These are phyloP conservation scores for Ariopsis seemanni DNA, from an alignment of 2,113 vertebrate genomes.

Conservation along the genomic window DNA sequence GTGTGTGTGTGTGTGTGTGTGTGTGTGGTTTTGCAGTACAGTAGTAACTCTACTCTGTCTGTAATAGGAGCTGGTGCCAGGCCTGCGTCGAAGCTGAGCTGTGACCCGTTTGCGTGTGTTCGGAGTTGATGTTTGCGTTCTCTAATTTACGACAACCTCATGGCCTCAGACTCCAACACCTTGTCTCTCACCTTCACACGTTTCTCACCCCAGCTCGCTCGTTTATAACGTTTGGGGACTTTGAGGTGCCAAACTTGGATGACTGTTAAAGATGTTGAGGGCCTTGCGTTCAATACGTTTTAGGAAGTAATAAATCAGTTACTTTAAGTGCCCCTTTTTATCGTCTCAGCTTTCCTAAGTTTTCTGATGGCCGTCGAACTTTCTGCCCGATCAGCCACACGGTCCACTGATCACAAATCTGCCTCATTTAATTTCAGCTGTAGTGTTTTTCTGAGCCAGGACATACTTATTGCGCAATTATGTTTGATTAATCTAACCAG, in stretches of 20 bases:
- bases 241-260: not conserved
- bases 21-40: conserved; percentile 1
- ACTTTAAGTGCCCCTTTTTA: not conserved
- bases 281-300: not conserved
- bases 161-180: conserved; percentile 1
- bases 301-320: conserved; percentile 2
- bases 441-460: not conserved
- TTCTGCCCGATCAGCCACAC: not conserved
- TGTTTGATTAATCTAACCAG: not conserved
- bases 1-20: conserved; percentile 16
- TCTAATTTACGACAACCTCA: conserved; percentile 13
- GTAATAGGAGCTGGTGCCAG: conserved; percentile 25
- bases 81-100: not conserved
- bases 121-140: conserved; percentile 18
- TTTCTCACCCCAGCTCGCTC: not conserved
- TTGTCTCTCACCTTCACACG: conserved; percentile 16
- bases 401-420: not conserved
- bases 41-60: conserved; percentile 30
- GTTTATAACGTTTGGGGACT: not conserved
- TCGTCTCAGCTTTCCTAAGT: not conserved
- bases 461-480: not conserved
- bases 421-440: not conserved
- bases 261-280: not conserved
- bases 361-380: not conserved
- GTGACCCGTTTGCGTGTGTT: conserved; percentile 2